Base-by-base conservation (phyloP, 2,797 vertebrate genomes). In the Megalops cyprinoides region DNA sequence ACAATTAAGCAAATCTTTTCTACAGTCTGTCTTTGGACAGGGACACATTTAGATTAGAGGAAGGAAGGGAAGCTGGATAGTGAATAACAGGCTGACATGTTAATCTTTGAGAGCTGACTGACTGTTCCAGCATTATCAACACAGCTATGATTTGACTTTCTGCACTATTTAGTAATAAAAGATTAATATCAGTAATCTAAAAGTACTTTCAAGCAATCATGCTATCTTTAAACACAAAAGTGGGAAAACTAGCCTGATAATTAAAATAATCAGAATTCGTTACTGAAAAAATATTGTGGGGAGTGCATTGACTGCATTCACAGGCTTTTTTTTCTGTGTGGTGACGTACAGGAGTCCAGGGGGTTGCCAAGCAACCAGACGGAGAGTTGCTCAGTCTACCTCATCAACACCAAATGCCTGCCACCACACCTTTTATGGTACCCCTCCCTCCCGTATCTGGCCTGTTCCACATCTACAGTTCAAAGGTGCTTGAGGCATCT, bases 361-460 rank as follows among this genome's bases (percentile, higher is more conserved):
- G 74, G 79, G 79, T 86, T 3, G 1, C 86, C 86, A 84, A 77
- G 37, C 65, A 46, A 78, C 62, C 84, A 84, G 84, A 82, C 85
- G 85, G 85, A 83, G 48, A 71, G 69, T 84, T 79, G 34, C 23
- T 51, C 2, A 14, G 7, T 76, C 37, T 87, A 85, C 25, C 31
- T 83, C 49, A 74, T 46, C 49, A 42, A 69, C 23, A 81, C 37
- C 20, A 53, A 51, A 15, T 20, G 67, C 69, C 67, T 15, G 74
- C 20, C 58, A 39, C 78, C 28, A 28, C 51, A 74, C 20, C 0
- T n/a, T 80, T 44, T 23, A 44, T 48, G 44, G 42, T 55, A 15
- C 48, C 9, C 55, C 23, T 34, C 5, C 18, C 18, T 20, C 53
- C 20, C 0, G n/a, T 28, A 8, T 6, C 5, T 34, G 51, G 34